A percentile compares a stretch with the other conserved stretches of the same genome.
Evolutionary conservation across 2,797 vertebrate species (phyloP).

Genomic region (Arctocebus calabarensis): DNA sequence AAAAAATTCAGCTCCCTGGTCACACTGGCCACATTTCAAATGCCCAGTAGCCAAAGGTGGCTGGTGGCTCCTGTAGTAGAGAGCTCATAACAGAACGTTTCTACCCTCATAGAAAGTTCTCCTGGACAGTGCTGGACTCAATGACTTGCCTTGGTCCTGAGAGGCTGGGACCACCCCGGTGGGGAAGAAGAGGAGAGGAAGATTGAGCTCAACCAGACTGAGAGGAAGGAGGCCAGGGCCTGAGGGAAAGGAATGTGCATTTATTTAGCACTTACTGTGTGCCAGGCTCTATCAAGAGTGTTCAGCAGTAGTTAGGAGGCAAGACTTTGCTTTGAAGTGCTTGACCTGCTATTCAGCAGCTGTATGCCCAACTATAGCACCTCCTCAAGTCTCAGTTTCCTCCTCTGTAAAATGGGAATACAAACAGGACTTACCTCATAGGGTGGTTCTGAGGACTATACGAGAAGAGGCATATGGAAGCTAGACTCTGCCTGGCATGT

Average conservation of each 20-base stretch:
- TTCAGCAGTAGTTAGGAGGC: neutral
- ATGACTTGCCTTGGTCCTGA: neutral
- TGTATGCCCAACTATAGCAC: too few relatives aligned
- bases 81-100: neutral
- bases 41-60: neutral
- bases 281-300: neutral
- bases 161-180: neutral
- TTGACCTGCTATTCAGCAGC: neutral
- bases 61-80: fast-evolving
- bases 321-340: neutral
- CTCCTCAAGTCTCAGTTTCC: neutral
- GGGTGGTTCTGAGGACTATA: neutral
- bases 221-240: neutral
- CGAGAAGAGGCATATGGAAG: neutral
- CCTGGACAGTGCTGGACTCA: neutral
- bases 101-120: neutral
- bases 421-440: neutral
- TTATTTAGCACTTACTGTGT: neutral
- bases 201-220: neutral
- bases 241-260: neutral
- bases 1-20: neutral
- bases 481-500: neutral
- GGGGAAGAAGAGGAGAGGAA: neutral
- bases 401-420: neutral
- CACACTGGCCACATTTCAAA: too few relatives aligned